Conservation (phyloP, 2,888 invertebrate genomes). For the Andrena chrysosceles region DNA sequence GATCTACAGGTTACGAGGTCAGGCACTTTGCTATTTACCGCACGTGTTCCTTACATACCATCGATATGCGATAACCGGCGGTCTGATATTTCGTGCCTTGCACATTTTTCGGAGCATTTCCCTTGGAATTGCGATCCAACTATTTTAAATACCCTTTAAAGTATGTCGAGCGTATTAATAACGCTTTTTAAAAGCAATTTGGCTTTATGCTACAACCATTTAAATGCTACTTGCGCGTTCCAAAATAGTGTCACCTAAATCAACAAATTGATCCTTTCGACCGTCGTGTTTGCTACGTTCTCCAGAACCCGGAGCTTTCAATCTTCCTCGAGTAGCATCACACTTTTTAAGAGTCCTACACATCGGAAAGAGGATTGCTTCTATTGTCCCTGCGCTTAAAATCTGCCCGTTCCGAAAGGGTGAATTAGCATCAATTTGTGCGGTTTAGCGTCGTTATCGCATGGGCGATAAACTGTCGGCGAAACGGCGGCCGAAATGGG, state of each 20-base stretch:
- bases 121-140: not conserved
- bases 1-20: slow-evolving; percentile 56
- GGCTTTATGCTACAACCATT: not conserved
- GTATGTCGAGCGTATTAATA: not conserved
- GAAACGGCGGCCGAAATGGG: not conserved
- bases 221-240: too few species aligned
- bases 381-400: slow-evolving; percentile 8
- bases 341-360: not conserved
- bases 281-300: not conserved
- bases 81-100: slow-evolving; percentile 10
- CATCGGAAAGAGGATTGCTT: not conserved
- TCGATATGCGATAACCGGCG: slow-evolving; percentile 44
- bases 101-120: slow-evolving; percentile 12
- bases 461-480: slow-evolving; percentile 21
- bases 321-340: not conserved
- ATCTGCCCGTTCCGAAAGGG: slow-evolving; percentile 12
- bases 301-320: not conserved
- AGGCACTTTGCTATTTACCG: slow-evolving; percentile 51
- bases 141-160: not conserved
- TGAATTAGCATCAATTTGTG: slow-evolving; percentile 45
- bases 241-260: not conserved
- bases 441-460: slow-evolving; percentile 39
- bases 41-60: slow-evolving; percentile 28
- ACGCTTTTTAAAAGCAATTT: not conserved
- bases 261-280: not conserved